Evolutionary conservation across 2,797 vertebrate genomes (phyloP).

Genomic region (Pogonophryne albipinna): DNA sequence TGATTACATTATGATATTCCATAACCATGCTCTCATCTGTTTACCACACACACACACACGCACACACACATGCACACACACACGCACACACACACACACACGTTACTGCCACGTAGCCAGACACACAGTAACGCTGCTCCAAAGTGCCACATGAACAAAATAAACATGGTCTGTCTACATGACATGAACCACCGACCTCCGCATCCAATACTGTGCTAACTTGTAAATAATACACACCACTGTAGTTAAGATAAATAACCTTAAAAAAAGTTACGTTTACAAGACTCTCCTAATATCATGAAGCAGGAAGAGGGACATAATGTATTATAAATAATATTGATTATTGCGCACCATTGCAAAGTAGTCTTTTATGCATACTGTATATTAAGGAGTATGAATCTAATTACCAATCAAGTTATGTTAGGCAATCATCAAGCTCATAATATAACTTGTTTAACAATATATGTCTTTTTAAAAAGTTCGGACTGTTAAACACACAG

Average conservation of each 20-base stretch:
- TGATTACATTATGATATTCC: background rate
- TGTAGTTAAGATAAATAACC: background rate
- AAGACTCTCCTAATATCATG: background rate
- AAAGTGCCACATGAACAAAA: conserved; percentile 72
- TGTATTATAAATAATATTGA: background rate
- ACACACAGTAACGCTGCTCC: conserved; percentile 64
- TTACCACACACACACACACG: conserved; percentile 1
- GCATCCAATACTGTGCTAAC: background rate
- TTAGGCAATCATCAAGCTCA: background rate
- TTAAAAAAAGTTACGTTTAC: background rate
- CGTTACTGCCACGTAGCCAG: conserved; percentile 45
- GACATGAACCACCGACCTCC: conserved; percentile 27
- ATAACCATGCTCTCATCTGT: conserved; percentile 38
- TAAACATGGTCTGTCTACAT: conserved; percentile 58
- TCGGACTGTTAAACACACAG: background rate
- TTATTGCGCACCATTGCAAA: background rate
- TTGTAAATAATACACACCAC: background rate
- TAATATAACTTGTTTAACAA: no score
- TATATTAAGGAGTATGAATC: background rate
- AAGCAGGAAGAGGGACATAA: background rate
- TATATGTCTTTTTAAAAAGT: no score
- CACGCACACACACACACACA: conserved; percentile 15
- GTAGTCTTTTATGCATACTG: background rate
- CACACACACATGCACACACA: background rate
- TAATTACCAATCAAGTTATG: background rate